Percentiles rank a stretch among this genome's conserved stretches.
Conservation (phyloP, 2,888 invertebrate genomes). For the Tiliacea citrago region DNA sequence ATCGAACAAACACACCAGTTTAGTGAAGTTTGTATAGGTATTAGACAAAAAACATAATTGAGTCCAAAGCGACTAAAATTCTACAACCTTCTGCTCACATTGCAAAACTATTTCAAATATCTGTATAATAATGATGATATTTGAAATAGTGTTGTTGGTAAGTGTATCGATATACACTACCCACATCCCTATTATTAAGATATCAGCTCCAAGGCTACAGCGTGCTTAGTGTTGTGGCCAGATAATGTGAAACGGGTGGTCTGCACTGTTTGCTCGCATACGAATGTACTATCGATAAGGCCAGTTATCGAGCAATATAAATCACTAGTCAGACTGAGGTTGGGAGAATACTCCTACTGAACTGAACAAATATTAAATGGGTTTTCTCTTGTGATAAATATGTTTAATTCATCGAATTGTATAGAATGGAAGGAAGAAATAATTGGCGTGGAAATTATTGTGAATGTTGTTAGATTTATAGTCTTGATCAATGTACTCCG, state of each 20-base stretch:
- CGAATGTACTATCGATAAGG: slow-evolving; percentile 63
- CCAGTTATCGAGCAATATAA: slow-evolving; percentile 59
- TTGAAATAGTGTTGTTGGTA: no score
- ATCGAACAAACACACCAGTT: no score
- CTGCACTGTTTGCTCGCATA: slow-evolving; percentile 50
- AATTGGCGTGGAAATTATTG: slow-evolving; percentile 14
- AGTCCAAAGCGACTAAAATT: no score
- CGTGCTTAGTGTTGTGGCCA: slow-evolving; percentile 68
- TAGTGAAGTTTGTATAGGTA: no score
- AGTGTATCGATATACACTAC: slow-evolving; percentile 55
- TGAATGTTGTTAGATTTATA: slow-evolving; percentile 8
- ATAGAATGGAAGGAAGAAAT: slow-evolving; percentile 25
- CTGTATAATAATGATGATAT: no score
- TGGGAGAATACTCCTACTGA: slow-evolving; percentile 34
- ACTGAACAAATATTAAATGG: slow-evolving; percentile 51
- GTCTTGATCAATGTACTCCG: background rate
- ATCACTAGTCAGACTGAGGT: slow-evolving; percentile 57
- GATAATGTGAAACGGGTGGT: slow-evolving; percentile 64
- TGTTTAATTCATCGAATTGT: slow-evolving; percentile 46
- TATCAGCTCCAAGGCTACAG: slow-evolving; percentile 62
- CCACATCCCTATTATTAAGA: slow-evolving; percentile 68
- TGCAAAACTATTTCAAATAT: background rate
- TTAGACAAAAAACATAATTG: no score
- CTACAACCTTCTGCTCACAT: no score
- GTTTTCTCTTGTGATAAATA: slow-evolving; percentile 49